Evolutionary conservation across 2,888 invertebrate genomes (phyloP), one percentile per base, ranked within the genome.

Genomic region (Drosophila birchii): DNA sequence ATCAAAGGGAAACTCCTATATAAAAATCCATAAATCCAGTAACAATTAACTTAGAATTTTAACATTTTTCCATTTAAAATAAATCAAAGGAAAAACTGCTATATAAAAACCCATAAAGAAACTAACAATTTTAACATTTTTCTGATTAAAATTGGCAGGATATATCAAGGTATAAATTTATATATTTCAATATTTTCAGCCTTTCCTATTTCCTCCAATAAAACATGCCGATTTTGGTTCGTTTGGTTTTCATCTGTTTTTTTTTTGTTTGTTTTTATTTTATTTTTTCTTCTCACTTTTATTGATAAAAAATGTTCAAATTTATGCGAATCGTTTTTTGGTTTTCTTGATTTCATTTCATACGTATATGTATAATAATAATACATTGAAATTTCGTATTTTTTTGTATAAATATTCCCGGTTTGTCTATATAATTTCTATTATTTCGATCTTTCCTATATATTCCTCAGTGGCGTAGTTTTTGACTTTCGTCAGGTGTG

Each of bases 231-330:
- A 56, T 5, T 20, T 57, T 68, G 62, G 32, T 78, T 79, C 54
- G 32, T 62, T 51, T 44, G 38, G 43, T 69, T 62, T 73, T 73
- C 55, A 49, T 64, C 23, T 14, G 18, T 51, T 51, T 69, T 54
- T 81, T 77, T 55, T 81, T 77, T n/a, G n/a, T n/a, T 55, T 64
- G 58, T 36, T 61, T 26, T 34, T 63, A 9, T 49, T 18, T 32
- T 29, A 26, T 32, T 34, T 51, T 86, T 78, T 69, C 53, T 43
- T 71, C 79, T 82, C 75, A 62, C 58, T 86, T 84, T 86, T 79
- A 83, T 84, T 86, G 78, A 88, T 86, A 86, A 86, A 86, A 86
- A 86, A 88, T 85, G 79, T 86, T 88, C 82, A 87, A 84, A 80
- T 87, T 85, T 87, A 87, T 85, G 75, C 56, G 85, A 68, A 67